phyloP scores from a whole-genome alignment of 2,888 invertebrate genomes.

The Tipula lateralis region DNA sequence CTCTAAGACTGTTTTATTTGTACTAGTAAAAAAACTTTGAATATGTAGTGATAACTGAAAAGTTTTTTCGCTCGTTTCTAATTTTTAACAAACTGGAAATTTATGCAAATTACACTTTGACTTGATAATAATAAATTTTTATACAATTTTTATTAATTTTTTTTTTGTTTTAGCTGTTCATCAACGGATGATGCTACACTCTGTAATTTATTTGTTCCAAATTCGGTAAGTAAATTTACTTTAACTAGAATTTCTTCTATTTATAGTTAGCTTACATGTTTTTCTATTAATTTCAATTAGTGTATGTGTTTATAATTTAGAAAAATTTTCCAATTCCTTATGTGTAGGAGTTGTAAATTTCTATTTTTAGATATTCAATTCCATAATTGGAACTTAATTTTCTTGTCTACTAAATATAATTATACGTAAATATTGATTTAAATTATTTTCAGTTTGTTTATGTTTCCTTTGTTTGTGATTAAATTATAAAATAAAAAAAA shows the following conservation, averaged over 20 bases:
- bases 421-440: not conserved
- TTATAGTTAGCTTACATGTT: not conserved
- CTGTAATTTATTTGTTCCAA: conserved; percentile 28
- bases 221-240: conserved; percentile 27
- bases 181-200: conserved; percentile 26
- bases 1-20: not conserved
- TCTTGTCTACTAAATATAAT: not conserved
- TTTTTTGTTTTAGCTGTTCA: conserved; percentile 25
- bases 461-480: not conserved
- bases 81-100: conserved; percentile 1
- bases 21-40: not conserved
- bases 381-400: not conserved
- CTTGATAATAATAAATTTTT: not conserved
- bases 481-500: not conserved
- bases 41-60: not conserved
- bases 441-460: not conserved
- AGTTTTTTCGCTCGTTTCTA: not conserved
- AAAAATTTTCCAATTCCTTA: not conserved
- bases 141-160: not conserved
- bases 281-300: not conserved
- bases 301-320: not conserved
- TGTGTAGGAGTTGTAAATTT: not conserved
- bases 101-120: not conserved
- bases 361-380: not conserved
- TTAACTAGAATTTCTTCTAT: not conserved